Conservation (phyloP, 2,888 invertebrate genomes). For the Tachina lurida region DNA sequence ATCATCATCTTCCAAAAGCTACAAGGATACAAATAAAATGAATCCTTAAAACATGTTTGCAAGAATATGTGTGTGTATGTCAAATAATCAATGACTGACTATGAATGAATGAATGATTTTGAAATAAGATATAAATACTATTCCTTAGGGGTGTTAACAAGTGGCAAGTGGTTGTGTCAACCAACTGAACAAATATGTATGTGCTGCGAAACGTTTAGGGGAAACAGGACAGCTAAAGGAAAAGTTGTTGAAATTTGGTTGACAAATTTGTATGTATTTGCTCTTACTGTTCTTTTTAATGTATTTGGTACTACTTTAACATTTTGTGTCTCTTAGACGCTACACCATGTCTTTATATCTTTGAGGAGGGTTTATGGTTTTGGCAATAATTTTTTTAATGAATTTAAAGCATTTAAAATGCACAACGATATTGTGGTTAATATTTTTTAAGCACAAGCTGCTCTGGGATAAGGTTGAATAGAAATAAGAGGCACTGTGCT, state of each 20-base stretch:
- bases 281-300: conserved; percentile 15
- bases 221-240: conserved; percentile 52
- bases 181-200: conserved; percentile 39
- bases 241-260: conserved; percentile 62
- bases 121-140: conserved; percentile 52
- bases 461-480: too few relatives aligned
- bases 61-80: background rate
- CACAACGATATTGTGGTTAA: too few relatives aligned
- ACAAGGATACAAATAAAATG: conserved; percentile 43
- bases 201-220: background rate
- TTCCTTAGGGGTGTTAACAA: conserved; percentile 69
- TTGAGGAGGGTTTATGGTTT: background rate
- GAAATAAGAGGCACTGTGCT: too few relatives aligned
- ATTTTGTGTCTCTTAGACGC: background rate
- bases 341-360: background rate
- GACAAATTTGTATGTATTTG: conserved; percentile 23
- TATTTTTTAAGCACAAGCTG: too few relatives aligned
- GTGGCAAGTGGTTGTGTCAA: conserved; percentile 68
- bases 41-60: conserved; percentile 27
- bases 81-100: conserved; percentile 54
- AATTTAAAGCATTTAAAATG: too few relatives aligned
- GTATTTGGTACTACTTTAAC: background rate
- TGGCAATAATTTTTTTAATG: background rate
- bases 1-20: conserved; percentile 64
- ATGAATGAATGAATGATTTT: conserved; percentile 56